Evolutionary conservation across 2,888 invertebrate species (phyloP).

Genomic region (Phania funesta): DNA sequence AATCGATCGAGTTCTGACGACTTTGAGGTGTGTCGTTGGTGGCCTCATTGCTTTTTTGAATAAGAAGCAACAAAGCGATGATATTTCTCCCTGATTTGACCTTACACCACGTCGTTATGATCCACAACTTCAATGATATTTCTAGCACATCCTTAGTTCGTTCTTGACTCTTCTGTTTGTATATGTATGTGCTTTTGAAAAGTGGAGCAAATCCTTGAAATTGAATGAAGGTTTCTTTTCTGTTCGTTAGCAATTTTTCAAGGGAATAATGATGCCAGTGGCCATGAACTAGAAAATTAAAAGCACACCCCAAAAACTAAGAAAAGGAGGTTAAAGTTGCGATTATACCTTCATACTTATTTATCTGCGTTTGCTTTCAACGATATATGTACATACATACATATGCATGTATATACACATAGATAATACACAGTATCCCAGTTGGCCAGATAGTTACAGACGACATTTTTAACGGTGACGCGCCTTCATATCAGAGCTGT

Average conservation of each 20-base stretch:
- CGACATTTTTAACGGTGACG: no score
- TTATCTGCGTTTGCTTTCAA: no score
- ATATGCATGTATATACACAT: background rate
- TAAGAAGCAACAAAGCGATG: no score
- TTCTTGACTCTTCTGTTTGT: background rate
- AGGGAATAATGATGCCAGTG: slow-evolving; percentile 56
- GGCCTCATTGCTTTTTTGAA: no score
- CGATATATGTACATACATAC: background rate
- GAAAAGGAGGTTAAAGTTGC: background rate
- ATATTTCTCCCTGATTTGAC: background rate
- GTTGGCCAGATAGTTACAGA: no score
- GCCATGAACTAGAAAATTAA: slow-evolving; percentile 51
- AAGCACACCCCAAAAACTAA: background rate
- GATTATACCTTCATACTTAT: no score
- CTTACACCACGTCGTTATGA: background rate
- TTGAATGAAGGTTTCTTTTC: slow-evolving; percentile 64
- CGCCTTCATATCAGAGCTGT: no score
- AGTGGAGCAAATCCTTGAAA: slow-evolving; percentile 57
- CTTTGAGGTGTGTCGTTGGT: slow-evolving; percentile 16
- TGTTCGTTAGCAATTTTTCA: slow-evolving; percentile 38
- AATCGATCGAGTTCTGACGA: background rate
- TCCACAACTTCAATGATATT: slow-evolving; percentile 14
- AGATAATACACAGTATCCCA: no score
- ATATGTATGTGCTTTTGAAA: slow-evolving; percentile 51
- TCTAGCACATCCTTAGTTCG: background rate